Evolutionary conservation across 2,888 invertebrate species (phyloP).

Genomic region (Clusia tigrina): DNA sequence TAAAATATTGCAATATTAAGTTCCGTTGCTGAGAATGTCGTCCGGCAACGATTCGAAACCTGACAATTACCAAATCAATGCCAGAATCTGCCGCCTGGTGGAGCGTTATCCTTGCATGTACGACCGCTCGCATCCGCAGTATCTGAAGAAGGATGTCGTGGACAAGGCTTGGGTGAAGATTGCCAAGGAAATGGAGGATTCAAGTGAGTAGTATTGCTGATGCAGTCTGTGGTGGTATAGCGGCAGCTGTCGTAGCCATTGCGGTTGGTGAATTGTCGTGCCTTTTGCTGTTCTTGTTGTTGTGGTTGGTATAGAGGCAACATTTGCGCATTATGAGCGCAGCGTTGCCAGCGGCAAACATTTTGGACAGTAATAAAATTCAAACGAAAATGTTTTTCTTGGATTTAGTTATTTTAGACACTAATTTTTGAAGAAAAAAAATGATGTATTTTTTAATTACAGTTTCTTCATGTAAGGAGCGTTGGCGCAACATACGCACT

Average conservation of each 20-base stretch:
- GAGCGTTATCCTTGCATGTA: slow-evolving; percentile 56
- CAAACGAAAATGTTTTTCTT: not conserved
- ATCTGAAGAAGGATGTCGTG: slow-evolving; percentile 53
- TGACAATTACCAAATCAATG: slow-evolving; percentile 52
- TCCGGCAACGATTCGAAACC: slow-evolving; percentile 35
- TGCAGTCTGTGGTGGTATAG: too few species aligned
- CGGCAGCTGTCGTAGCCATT: too few species aligned
- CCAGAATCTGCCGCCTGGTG: slow-evolving; percentile 56
- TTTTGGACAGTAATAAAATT: not conserved
- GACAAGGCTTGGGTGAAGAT: slow-evolving; percentile 57
- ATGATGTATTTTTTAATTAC: too few species aligned
- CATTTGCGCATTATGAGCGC: not conserved
- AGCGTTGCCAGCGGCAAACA: not conserved
- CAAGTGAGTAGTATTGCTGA: slow-evolving; percentile 45
- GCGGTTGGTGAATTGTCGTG: not conserved
- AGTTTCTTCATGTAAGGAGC: slow-evolving; percentile 58
- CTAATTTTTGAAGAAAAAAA: too few species aligned
- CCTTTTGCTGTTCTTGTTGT: not conserved
- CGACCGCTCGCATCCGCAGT: slow-evolving; percentile 54
- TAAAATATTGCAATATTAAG: too few species aligned
- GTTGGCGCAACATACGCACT: slow-evolving; percentile 60
- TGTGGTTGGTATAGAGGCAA: not conserved
- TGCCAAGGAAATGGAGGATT: slow-evolving; percentile 53
- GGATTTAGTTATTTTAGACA: too few species aligned
- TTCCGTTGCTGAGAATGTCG: slow-evolving; percentile 18